Evolutionary conservation across 2,888 invertebrate genomes (phyloP).

Genomic region (Amblyteles armatorius): DNA sequence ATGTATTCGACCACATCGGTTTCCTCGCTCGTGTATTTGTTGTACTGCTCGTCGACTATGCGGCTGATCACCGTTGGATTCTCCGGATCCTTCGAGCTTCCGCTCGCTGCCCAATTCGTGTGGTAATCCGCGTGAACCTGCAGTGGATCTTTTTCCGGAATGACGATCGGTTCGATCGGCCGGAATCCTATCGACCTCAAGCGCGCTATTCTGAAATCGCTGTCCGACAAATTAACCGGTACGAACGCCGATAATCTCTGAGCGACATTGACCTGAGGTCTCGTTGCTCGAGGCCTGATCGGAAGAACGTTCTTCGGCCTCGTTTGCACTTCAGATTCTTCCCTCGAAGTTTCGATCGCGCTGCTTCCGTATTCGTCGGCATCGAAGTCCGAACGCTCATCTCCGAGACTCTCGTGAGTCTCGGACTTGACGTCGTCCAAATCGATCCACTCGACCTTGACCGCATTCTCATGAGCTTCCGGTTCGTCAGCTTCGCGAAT

Average conservation of each 20-base stretch:
- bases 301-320: neutral
- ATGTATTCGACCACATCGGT: conserved; percentile 80
- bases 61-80: conserved; percentile 62
- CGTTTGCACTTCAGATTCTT: neutral
- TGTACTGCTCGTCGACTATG: conserved; percentile 79
- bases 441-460: conserved; percentile 72
- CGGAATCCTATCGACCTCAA: conserved; percentile 81
- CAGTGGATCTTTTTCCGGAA: conserved; percentile 14
- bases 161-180: conserved; percentile 74
- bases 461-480: conserved; percentile 30
- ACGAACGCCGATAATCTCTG: conserved; percentile 78
- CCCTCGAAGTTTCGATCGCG: conserved; percentile 18
- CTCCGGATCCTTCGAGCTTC: conserved; percentile 17
- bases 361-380: conserved; percentile 19
- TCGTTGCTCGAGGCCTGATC: conserved; percentile 3
- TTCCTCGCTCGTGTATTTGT: conserved; percentile 81
- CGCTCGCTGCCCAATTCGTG: conserved; percentile 33
- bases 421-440: conserved; percentile 76
- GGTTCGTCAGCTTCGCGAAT: neutral
- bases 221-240: conserved; percentile 79
- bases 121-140: neutral
- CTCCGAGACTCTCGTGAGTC: conserved; percentile 63
- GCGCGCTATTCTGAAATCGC: conserved; percentile 76
- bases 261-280: conserved; percentile 11
- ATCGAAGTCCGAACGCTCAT: conserved; percentile 30